A percentile compares a stretch with the other conserved stretches of the same genome.
Evolutionary conservation across 2,113 vertebrate genomes (phyloP).

Genomic region (Heterotilapia buettikoferi): DNA sequence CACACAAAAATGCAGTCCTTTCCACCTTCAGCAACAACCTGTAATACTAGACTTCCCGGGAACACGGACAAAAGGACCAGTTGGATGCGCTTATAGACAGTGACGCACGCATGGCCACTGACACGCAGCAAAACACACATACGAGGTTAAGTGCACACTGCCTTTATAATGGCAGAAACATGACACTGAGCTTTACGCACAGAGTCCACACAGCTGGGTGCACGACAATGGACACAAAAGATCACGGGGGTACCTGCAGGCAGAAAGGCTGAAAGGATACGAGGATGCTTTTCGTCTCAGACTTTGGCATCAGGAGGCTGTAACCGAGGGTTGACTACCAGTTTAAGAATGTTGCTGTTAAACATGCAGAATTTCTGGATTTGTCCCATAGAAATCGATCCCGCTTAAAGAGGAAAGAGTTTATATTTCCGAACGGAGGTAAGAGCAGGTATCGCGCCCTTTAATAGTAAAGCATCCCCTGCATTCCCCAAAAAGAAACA

Average conservation of each 20-base stretch:
- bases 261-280: constrained; percentile 4
- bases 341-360: background rate
- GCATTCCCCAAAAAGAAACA: background rate
- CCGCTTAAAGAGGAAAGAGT: background rate
- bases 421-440: background rate
- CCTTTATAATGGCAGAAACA: constrained; percentile 36
- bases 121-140: background rate
- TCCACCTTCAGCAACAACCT: background rate
- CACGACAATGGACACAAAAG: constrained; percentile 40
- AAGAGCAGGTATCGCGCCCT: background rate
- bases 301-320: constrained; percentile 7
- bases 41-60: constrained; percentile 38
- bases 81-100: background rate
- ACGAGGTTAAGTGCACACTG: background rate
- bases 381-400: background rate
- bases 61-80: constrained; percentile 33
- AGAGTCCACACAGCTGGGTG: background rate
- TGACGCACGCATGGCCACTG: background rate
- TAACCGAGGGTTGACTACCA: background rate
- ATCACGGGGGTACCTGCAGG: background rate
- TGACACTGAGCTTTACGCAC: constrained; percentile 16
- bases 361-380: background rate
- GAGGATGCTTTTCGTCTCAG: constrained; percentile 23
- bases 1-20: background rate
- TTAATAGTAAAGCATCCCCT: background rate